Base-by-base conservation (phyloP, 2,888 invertebrate species). In the Xestia ashworthii region DNA sequence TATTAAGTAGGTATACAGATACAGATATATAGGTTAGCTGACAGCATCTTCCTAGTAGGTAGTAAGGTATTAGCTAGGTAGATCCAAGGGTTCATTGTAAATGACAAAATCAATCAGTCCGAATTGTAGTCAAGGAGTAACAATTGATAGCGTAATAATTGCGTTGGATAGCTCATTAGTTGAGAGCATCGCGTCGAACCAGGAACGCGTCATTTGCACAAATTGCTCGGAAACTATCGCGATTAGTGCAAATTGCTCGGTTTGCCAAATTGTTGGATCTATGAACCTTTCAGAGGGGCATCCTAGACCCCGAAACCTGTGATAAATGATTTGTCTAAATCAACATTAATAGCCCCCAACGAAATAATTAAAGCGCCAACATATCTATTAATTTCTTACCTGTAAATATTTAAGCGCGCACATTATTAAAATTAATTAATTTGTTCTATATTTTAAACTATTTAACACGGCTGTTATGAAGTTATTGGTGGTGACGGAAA, bases 201-300 rank as follows among this genome's bases (percentile, higher is more conserved):
- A 83, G 90, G 91, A 90, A 91, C 91, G 92, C 90, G 92, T 93
- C 93, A 93, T 93, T 95, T 93, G 92, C 90, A 90, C 92, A 93
- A 94, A 95, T 95, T 94, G 93, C 91, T 90, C 88, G 88, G 92
- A 90, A 95, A 95, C 94, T 95, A 92, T 93, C 89, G 89, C 93
- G 91, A 95, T 96, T 95, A 95, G 92, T 87, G 92, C 90, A 95
- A 95, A 95, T 95, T 93, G 93, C 90, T 93, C 83, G 93, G 93
- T 92, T 93, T 89, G 89, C 93, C 93, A 91, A 95, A 95, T 93
- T 90, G 92, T 91, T 86, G 86, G 90, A 91, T 92, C 92, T 89
- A 90, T 90, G 87, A 87, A 79, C 83, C 80, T 88, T 86, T 79
- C 70, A 81, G 81, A 81, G 55, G 46, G 65, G 69, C 14, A 14